These are phyloP conservation scores for Tyrannus savana DNA, from an alignment of 2,113 vertebrate genomes.

Conservation along the genomic window DNA sequence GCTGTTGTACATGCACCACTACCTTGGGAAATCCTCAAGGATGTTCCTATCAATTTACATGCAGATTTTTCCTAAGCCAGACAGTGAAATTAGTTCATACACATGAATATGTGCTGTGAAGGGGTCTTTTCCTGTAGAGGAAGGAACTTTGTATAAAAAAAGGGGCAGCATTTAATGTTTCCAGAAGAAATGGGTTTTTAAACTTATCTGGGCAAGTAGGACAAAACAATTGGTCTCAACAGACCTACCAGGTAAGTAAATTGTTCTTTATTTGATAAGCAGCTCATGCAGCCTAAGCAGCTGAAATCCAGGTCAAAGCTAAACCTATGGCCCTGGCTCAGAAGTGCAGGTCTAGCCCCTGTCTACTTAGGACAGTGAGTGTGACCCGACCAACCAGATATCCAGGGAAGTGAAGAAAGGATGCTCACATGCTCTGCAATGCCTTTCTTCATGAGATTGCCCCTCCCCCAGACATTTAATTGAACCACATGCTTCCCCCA, in stretches of 20 bases:
- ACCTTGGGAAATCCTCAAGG: not conserved
- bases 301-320: not conserved
- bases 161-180: not conserved
- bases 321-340: not conserved
- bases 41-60: not conserved
- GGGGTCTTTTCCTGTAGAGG: not conserved
- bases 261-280: not conserved
- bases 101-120: not conserved
- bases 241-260: not conserved
- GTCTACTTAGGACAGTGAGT: not conserved
- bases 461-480: not conserved
- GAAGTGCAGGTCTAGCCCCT: not conserved
- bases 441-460: not conserved
- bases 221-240: not conserved
- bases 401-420: fast-evolving
- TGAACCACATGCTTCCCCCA: not conserved
- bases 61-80: not conserved
- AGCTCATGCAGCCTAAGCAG: not conserved
- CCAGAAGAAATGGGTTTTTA: not conserved
- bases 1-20: not conserved
- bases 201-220: not conserved
- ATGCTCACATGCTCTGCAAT: not conserved
- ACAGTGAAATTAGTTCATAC: not conserved
- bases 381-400: not conserved
- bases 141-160: not conserved